Base-by-base conservation (phyloP, 2,888 invertebrate species). In the Amblyteles armatorius region DNA sequence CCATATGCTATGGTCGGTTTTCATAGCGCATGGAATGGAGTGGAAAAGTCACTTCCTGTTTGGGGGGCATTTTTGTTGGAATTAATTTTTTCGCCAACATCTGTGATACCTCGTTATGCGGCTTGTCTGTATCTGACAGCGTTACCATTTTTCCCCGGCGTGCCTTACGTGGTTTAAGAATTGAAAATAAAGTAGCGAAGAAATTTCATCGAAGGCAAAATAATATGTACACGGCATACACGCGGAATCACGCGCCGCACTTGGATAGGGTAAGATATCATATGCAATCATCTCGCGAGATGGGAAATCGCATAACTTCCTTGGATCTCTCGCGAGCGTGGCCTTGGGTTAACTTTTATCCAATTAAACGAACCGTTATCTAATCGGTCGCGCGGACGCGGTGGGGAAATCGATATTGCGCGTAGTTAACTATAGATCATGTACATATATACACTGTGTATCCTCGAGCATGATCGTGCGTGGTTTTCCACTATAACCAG, bases 321-420 rank as follows among this genome's bases (percentile, higher is more conserved):
- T 19, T 63, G 65, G 60, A 71, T 80, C 36, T 50, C 50, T 26
- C 40, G 74, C 22, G 57, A 26, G 11, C 57, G 74, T 50, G 84
- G 82, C 84, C 82, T 85, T 82, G 82, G 63, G 74, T 74, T 29
- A 73, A 84, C 68, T 81, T 81, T 81, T 84, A 74, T 82, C 71
- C 84, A 82, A 85, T 85, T 76, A 82, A 84, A 76, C 74, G 74
- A 79, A 82, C 84, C 84, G 82, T 85, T 85, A 85, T 85, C 82
- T 82, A 80, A 80, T 77, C 67, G 69, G 73, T 77, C 48, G 33
- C 44, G 55, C 33, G 22, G 52, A 55, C 52, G 63, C 26, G 26
- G 26, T 11, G 33, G 65, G 44, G 36, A 50, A 79, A 84, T 81
- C 81, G 74, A 82, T 73, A 78, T 73, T 73, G 78, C 72, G 67